A percentile compares a stretch with the other conserved stretches of the same genome.
phyloP scores from a whole-genome alignment of 2,113 vertebrate species.

The Ageneiosus marmoratus region DNA sequence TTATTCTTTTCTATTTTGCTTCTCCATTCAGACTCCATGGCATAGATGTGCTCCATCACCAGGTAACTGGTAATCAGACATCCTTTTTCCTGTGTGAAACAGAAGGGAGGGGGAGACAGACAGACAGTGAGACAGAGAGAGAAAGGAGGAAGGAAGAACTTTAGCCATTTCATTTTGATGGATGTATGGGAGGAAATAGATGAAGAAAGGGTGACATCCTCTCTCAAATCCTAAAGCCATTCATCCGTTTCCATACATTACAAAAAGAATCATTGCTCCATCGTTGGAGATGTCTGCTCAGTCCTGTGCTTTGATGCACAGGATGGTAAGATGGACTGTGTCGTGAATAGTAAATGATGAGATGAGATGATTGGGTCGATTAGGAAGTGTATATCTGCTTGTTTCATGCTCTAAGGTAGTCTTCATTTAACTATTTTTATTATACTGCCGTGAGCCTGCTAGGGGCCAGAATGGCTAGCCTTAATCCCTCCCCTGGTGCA shows the following conservation, averaged over 20 bases:
- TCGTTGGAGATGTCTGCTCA: not conserved
- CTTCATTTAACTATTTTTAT: conserved; percentile 13
- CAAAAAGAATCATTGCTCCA: not conserved
- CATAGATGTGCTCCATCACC: conserved; percentile 8
- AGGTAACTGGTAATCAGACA: conserved; percentile 33
- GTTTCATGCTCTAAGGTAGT: not conserved
- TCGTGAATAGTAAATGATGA: not conserved
- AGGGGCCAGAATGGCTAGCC: conserved; percentile 37
- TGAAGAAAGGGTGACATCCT: conserved; percentile 39
- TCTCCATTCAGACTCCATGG: not conserved
- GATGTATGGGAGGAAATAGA: conserved; percentile 46
- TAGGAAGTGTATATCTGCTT: not conserved
- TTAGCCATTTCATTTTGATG: conserved; percentile 29
- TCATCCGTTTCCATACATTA: conserved; percentile 12
- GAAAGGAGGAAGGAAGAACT: conserved; percentile 24
- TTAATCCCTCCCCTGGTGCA: conserved; percentile 43
- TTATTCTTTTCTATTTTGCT: conserved; percentile 3
- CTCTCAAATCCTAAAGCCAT: conserved; percentile 16
- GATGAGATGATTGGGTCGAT: not conserved
- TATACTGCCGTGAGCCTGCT: conserved; percentile 15
- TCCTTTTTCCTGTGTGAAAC: conserved; percentile 40
- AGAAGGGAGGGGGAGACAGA: not conserved
- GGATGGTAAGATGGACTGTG: not conserved
- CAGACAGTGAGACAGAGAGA: not conserved
- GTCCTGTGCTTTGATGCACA: not conserved